phyloP scores from a whole-genome alignment of 1,140 invertebrate species.

The Heliothis virescens region DNA sequence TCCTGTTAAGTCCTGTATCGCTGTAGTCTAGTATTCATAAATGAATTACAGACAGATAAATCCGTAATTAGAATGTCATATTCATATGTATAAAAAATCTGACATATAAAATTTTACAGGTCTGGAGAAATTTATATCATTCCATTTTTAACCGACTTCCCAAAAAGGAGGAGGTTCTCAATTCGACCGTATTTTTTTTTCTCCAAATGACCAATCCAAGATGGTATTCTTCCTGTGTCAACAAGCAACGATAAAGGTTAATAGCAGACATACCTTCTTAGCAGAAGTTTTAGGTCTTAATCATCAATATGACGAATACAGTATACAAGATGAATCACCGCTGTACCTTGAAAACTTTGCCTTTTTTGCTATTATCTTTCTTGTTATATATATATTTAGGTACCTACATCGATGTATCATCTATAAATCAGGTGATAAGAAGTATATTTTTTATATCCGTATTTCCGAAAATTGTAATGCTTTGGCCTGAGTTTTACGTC shows the following conservation, averaged over 20 bases:
- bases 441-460: background rate
- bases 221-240: background rate
- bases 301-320: conserved; percentile 36
- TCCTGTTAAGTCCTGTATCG: too few species aligned
- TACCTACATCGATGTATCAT: conserved; percentile 14
- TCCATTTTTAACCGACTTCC: too few species aligned
- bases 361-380: conserved; percentile 36
- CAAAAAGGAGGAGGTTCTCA: too few species aligned
- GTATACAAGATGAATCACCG: conserved; percentile 9
- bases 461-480: background rate
- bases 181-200: too few species aligned
- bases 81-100: too few species aligned
- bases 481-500: too few species aligned
- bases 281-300: conserved; percentile 35
- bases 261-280: background rate
- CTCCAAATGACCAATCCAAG: background rate
- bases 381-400: conserved; percentile 2
- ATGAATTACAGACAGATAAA: too few species aligned
- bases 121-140: too few species aligned
- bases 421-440: background rate
- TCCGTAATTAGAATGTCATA: background rate
- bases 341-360: conserved; percentile 37
- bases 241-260: background rate
- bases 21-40: too few species aligned
- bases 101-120: too few species aligned